Evolutionary conservation across 2,888 invertebrate species (phyloP).

Genomic region (Cheilosia pagana): DNA sequence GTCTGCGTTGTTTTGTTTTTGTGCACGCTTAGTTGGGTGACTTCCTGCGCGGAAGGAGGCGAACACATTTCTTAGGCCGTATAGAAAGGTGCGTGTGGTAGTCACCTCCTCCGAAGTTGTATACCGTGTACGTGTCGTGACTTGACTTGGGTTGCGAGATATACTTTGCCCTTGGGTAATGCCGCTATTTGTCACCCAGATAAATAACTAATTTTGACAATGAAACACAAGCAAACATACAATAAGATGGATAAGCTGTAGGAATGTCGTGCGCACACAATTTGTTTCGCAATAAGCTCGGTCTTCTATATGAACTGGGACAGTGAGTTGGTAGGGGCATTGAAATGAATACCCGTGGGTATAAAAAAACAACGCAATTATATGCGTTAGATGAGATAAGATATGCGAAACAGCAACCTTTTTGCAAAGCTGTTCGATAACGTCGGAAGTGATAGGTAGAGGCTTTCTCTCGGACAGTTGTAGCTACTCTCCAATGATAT

Average conservation of each 20-base stretch:
- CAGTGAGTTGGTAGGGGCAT: background rate
- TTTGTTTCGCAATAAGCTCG: background rate
- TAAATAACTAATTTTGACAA: slow-evolving; percentile 36
- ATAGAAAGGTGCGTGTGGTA: slow-evolving; percentile 15
- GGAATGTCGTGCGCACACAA: background rate
- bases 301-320: background rate
- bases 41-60: background rate
- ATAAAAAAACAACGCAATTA: background rate
- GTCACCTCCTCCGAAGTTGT: background rate
- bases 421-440: too few species aligned
- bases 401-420: too few species aligned
- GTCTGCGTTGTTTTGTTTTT: background rate
- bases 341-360: background rate
- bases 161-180: slow-evolving; percentile 23
- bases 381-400: background rate
- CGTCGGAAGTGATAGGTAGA: too few species aligned
- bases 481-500: too few species aligned
- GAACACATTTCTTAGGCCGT: background rate
- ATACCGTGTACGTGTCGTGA: slow-evolving; percentile 11
- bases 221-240: background rate
- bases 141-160: slow-evolving; percentile 7
- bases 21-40: background rate
- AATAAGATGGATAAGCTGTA: slow-evolving; percentile 4
- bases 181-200: slow-evolving; percentile 32
- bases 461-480: too few species aligned